Base-by-base conservation (phyloP, 2,797 vertebrate species). In the Lutjanus campechanus region DNA sequence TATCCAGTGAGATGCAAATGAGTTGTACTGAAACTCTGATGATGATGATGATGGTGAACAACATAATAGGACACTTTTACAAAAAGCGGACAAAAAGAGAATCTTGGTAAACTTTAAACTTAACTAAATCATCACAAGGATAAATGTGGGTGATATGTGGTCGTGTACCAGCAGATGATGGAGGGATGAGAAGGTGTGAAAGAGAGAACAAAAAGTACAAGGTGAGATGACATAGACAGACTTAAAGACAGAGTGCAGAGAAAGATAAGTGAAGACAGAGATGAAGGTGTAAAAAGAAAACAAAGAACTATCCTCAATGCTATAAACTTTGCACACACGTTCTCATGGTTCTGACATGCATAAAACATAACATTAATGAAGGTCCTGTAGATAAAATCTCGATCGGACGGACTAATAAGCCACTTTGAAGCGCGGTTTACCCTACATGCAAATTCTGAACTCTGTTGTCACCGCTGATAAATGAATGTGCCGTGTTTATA, bases 401-500 rank as follows among this genome's bases (percentile, higher is more conserved):
- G 2, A n/a, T 55, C 1, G 0, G 10, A 70, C 4, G 4, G 16
- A 70, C 72, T 60, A 40, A 29, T 46, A 15, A 41, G 43, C 25
- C 17, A 46, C 77, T 85, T 73, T 83, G 62, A 79, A 88, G 64
- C 4, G 64, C 3, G 0, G 13, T 65, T 49, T 8, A 12, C 22
- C n/a, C 29, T 8, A 15, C 47, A 79, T 73, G 69, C 81, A 60
- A 69, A 79, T 77, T 19, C 29, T 40, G 64, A 79, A 61, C 79
- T 65, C 17, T 40, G 64, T 61, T 60, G 53, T 43, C 62, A 22
- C 54, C 0, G 56, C 59, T 75, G 78, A 80, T 69, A 16, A 82
- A 85, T 77, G 77, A 76, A 75, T 20, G n/a, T 7, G 43, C 17
- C 4, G 0, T 71, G 77, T 85, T 89, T 79, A 19, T 84, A 47